Base-by-base conservation (phyloP, 1,140 invertebrate species). In the Pseudomyrmex sp. region DNA sequence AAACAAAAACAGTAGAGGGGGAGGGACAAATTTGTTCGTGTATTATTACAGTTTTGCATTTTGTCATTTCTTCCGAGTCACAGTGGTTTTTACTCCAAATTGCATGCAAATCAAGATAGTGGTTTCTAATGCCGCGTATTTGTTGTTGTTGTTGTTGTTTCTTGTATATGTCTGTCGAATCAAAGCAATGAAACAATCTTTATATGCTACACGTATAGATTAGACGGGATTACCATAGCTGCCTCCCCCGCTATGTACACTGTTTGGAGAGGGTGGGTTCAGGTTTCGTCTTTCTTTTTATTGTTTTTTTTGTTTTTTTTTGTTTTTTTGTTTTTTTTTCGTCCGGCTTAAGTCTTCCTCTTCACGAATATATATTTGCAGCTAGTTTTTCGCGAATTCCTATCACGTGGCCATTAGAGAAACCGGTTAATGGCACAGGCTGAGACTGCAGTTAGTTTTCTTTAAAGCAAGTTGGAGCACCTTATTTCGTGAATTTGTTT, bases 401-500 rank as follows among this genome's bases (percentile, higher is more conserved):
- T 89, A 69, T 68, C 72, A 89, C 58, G 65, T 80, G 69, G 85
- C 82, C 83, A 89, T 83, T 86, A 85, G 35, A 35, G 35, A 84
- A 89, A 87, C 85, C 88, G 74, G 88, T 87, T 83, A 87, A 87
- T 82, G 76, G 88, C 87, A 85, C 82, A 75, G 72, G 82, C 59
- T 80, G 85, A 85, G 65, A 77, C 66, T 70, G 80, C 61, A 76
- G 52, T 79, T 73, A 61, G 79, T 61, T 89, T 87, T 58, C 59
- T 85, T 85, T 89, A 87, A 83, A 88, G 79, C 85, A 79, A 87
- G 20, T 35, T 85, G 83, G 74, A 89, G 88, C 88, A 89, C 85
- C 82, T 82, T 68, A 89, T 79, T 89, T 72, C 86, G 77, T 80
- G 58, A 87, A 82, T 86, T 44, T n/a, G 87, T 73, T 84, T 56